Evolutionary conservation across 2,113 vertebrate species (phyloP), one percentile per base, ranked within the genome.

Genomic region (Nothoprocta pentlandii): DNA sequence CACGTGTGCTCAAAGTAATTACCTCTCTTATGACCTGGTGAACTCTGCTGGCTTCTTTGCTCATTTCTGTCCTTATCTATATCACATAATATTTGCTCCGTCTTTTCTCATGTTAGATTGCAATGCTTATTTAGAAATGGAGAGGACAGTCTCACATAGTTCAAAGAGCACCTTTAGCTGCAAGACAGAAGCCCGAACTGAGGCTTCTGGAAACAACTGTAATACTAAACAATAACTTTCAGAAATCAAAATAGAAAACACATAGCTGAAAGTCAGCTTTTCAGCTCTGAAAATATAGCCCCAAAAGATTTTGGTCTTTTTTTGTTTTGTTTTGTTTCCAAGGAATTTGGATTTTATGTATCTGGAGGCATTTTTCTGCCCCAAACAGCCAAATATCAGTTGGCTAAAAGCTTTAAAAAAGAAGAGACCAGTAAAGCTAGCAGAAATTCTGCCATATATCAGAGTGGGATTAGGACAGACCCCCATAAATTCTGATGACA

Each of bases 1-100:
- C 62, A 39, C 91, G 2, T 0, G 32, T 96, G 42, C 59, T 98
- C 41, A 46, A 56, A 1, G 98, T 98, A 95, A 94, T 84, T 94
- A 36, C 5, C 1, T 42, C 9, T 3, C 28, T 1, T 26, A 85
- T 30, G 23, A 78, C 80, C 25, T 74, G 67, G 39, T 44, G n/a
- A 73, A 23, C n/a, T 61, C 66, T 73, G 22, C 16, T 53, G 12
- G 22, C 22, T 59, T 84, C 68, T 28, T 32, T 74, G 20, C 56
- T 87, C 62, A 47, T 87, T 69, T 39, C 6, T 51, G 10, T 92
- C 56, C 54, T 67, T 34, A 23, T 28, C 28, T 95, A 68, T 75
- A 36, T 46, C 47, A 42, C 15, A 9, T 34, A 41, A 78, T 70
- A 23, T 70, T 79, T 82, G 12, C 16, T 70, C 7, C 21, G 19